These are phyloP conservation scores for Gouania willdenowi DNA, from an alignment of 2,797 vertebrate genomes.

Conservation along the genomic window DNA sequence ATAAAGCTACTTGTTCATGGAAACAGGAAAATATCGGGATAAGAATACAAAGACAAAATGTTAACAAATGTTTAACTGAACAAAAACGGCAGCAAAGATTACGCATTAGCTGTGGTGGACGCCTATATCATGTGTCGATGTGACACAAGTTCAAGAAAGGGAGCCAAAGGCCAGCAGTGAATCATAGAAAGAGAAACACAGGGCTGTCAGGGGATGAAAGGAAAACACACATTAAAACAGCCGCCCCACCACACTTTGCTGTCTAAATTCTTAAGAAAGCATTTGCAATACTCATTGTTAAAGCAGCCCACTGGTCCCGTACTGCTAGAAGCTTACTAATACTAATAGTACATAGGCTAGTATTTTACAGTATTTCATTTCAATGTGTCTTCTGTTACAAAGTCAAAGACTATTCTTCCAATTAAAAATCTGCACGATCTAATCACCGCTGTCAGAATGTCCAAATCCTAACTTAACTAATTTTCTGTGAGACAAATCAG, in stretches of 20 bases:
- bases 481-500: constrained; percentile 7
- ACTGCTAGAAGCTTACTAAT: too few relatives aligned
- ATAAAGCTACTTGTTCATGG: too few relatives aligned
- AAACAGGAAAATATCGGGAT: too few relatives aligned
- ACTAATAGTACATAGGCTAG: too few relatives aligned
- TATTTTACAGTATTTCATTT: too few relatives aligned
- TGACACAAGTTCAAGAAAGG: background rate
- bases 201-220: background rate
- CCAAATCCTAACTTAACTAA: too few relatives aligned
- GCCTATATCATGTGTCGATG: constrained; percentile 16
- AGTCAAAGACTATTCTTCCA: too few relatives aligned
- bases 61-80: too few relatives aligned
- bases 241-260: background rate
- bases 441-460: background rate
- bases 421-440: too few relatives aligned
- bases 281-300: background rate
- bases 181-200: background rate
- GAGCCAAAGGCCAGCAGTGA: background rate
- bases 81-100: constrained; percentile 5
- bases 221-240: background rate
- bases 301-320: background rate
- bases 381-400: too few relatives aligned
- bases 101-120: background rate
- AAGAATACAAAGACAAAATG: too few relatives aligned
- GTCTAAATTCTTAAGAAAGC: background rate